A percentile compares a stretch with the other conserved stretches of the same genome.
phyloP scores from a whole-genome alignment of 2,888 invertebrate species.

The Eupithecia abbreviata region DNA sequence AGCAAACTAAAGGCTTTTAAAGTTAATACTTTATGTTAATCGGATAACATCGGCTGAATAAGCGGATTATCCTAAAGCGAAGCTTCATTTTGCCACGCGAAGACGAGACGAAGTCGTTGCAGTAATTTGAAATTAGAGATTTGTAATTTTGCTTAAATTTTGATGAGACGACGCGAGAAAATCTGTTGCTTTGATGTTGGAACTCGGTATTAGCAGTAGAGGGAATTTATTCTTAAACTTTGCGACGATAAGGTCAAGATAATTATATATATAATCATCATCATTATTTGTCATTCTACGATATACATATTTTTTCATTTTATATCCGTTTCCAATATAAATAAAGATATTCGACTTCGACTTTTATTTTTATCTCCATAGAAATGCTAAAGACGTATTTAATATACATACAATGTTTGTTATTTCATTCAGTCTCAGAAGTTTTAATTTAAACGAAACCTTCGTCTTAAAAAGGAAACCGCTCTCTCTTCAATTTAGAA shows the following conservation, averaged over 20 bases:
- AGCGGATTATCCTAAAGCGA: slow-evolving; percentile 38
- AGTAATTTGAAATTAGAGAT: slow-evolving; percentile 17
- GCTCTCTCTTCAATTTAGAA: slow-evolving; percentile 18
- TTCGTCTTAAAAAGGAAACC: slow-evolving; percentile 5
- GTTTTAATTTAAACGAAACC: slow-evolving; percentile 13
- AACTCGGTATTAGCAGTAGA: not conserved
- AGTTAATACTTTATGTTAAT: slow-evolving; percentile 31
- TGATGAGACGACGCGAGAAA: not conserved
- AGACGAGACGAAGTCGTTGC: slow-evolving; percentile 32
- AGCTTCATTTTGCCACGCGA: slow-evolving; percentile 37
- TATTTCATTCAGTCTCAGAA: slow-evolving; percentile 16
- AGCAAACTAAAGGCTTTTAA: slow-evolving; percentile 11
- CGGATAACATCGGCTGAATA: slow-evolving; percentile 33
- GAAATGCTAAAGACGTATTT: not conserved
- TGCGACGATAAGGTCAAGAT: not conserved
- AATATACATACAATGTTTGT: not conserved
- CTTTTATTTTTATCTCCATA: not conserved
- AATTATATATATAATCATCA: not conserved
- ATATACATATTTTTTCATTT: not conserved
- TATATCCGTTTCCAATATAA: not conserved
- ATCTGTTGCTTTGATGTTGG: not conserved
- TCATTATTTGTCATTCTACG: not conserved
- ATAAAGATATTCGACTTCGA: not conserved
- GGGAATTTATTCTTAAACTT: not conserved
- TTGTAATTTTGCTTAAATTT: slow-evolving; percentile 12